phyloP scores from a whole-genome alignment of 2,797 vertebrate species.

The Sardinella longiceps region DNA sequence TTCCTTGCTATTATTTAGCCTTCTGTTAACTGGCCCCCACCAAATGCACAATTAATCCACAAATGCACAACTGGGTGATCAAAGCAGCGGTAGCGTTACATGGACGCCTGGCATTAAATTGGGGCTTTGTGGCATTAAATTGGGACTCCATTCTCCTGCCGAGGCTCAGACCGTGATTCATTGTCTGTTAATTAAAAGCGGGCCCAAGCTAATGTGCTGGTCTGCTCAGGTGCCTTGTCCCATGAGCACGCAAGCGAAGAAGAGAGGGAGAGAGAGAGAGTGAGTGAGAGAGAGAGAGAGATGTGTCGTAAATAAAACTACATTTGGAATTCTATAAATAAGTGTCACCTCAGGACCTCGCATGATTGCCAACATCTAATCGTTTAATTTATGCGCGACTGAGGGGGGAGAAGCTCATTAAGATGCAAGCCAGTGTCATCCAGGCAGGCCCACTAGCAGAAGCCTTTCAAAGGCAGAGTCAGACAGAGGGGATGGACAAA shows the following conservation, averaged over 20 bases:
- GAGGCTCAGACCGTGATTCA: slow-evolving; percentile 60
- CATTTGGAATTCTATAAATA: slow-evolving; percentile 78
- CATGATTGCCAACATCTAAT: slow-evolving; percentile 78
- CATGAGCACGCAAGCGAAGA: slow-evolving; percentile 43
- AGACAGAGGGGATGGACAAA: slow-evolving; percentile 66
- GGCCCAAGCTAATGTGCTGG: slow-evolving; percentile 67
- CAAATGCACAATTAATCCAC: slow-evolving; percentile 23
- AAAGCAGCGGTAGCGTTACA: background rate
- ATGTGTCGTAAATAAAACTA: slow-evolving; percentile 74
- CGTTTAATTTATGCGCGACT: slow-evolving; percentile 79
- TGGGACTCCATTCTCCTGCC: slow-evolving; percentile 5
- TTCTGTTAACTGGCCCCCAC: slow-evolving; percentile 17
- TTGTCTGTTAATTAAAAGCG: slow-evolving; percentile 74
- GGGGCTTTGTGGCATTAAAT: slow-evolving; percentile 13
- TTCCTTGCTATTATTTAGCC: slow-evolving; percentile 22
- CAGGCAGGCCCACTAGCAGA: slow-evolving; percentile 72
- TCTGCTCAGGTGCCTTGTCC: slow-evolving; percentile 71
- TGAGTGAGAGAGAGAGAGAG: slow-evolving; percentile 43
- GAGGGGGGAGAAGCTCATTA: slow-evolving; percentile 76
- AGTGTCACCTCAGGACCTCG: slow-evolving; percentile 73
- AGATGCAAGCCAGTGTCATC: slow-evolving; percentile 76
- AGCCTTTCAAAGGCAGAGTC: slow-evolving; percentile 74
- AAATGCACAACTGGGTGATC: slow-evolving; percentile 24
- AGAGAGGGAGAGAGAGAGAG: slow-evolving; percentile 54
- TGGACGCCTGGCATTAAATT: slow-evolving; percentile 20